Base-by-base conservation (phyloP, 2,797 vertebrate genomes). In the Cyprinodon diabolis region DNA sequence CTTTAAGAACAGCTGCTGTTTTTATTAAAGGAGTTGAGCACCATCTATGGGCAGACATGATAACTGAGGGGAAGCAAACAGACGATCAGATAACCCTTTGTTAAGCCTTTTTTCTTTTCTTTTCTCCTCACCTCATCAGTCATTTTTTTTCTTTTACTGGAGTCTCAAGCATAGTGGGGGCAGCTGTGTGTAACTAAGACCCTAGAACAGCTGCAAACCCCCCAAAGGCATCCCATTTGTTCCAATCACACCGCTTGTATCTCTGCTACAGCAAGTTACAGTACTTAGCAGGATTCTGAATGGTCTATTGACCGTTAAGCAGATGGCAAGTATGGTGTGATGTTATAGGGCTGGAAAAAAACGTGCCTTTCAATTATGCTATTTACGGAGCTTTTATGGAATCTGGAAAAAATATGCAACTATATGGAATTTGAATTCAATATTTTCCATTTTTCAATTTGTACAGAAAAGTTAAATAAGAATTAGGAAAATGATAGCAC, bases 141-240 rank as follows among this genome's bases (percentile, higher is more conserved):
- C 87, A 89, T 69, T 84, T 76, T 85, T 85, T 5, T 76, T 66
- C 15, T 77, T 86, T 72, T 80, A 68, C 69, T 37, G 40, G 71
- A 68, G 72, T 79, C 84, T 72, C 62, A 79, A 86, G 84, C 80
- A 25, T 81, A 78, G 78, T 71, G 25, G 80, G 84, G 84, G 74
- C 92, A 93, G 90, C 88, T 92, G 90, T 86, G 86, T 78, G 74
- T 86, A 88, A 82, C 83, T 57, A 77, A 83, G 82, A 86, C 84
- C 80, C 76, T 66, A 23, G 80, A 78, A 91, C 92, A 93, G 92
- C 92, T 92, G 91, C 92, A 91, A 84, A 84, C 75, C 82, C 86
- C 76, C 54, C 89, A 87, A 66, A 89, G 91, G 87, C 79, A 71
- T 56, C 84, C 85, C 90, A 90, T 92, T 88, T 91, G 91, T 87